Percentiles rank a stretch among this genome's conserved stretches.
phyloP scores from a whole-genome alignment of 2,888 invertebrate genomes.

The Sericinus montela region DNA sequence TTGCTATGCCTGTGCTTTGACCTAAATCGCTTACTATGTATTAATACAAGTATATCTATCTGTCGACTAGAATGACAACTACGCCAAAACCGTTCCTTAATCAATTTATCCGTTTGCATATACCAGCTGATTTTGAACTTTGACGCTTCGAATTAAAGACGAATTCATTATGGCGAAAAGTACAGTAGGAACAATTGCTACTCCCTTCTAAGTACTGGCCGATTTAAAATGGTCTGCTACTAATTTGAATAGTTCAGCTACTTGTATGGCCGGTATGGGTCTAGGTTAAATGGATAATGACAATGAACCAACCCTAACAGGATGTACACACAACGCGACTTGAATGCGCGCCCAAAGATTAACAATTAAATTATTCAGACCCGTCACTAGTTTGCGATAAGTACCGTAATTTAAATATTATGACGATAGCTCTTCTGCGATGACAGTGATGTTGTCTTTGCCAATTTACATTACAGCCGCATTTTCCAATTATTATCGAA shows the following conservation, averaged over 20 bases:
- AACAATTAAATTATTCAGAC: conserved; percentile 18
- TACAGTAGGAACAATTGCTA: conserved; percentile 18
- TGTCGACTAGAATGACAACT: background rate
- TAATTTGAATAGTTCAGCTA: conserved; percentile 1
- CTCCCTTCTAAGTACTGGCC: conserved; percentile 22
- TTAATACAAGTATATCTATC: background rate
- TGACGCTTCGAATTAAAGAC: background rate
- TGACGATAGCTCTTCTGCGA: background rate
- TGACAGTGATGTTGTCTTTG: too few species aligned
- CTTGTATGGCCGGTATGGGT: conserved; percentile 7
- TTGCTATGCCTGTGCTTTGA: background rate
- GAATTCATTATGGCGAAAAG: background rate
- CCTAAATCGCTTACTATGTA: background rate
- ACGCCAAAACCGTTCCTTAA: conserved; percentile 20
- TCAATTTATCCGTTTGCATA: conserved; percentile 18
- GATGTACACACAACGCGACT: conserved; percentile 35
- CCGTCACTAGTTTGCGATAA: conserved; percentile 3
- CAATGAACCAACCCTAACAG: conserved; percentile 26
- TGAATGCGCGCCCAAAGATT: conserved; percentile 36
- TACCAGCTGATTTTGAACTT: conserved; percentile 1
- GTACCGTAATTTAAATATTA: background rate
- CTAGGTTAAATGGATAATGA: conserved; percentile 8
- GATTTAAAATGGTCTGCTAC: conserved; percentile 16
- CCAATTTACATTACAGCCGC: too few species aligned
- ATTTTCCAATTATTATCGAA: too few species aligned